A percentile compares a stretch with the other conserved stretches of the same genome.
Conservation (phyloP, 2,797 vertebrate species). For the Melanotaenia maccullochi region DNA sequence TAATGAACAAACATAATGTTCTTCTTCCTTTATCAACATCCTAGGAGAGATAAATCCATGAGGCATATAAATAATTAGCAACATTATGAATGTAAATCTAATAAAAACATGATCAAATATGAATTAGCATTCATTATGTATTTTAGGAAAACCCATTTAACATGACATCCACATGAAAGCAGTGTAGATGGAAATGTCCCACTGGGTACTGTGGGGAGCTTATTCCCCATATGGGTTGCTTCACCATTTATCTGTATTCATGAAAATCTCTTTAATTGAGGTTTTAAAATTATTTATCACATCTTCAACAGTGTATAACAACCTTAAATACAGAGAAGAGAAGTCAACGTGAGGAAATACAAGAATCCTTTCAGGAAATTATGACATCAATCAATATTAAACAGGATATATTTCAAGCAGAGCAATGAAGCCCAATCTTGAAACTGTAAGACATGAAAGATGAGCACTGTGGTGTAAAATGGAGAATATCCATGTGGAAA, state of each 20-base stretch:
- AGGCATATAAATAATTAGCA: constrained; percentile 12
- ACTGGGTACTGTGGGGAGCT: constrained; percentile 41
- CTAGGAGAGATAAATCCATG: constrained; percentile 15
- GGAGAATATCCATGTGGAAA: constrained; percentile 33
- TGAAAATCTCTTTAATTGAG: constrained; percentile 49
- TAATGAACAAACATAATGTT: neutral
- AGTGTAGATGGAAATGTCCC: constrained; percentile 38
- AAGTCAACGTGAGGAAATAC: constrained; percentile 19
- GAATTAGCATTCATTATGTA: constrained; percentile 42
- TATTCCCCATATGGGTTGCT: constrained; percentile 36
- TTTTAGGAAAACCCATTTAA: constrained; percentile 47
- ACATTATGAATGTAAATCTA: constrained; percentile 16
- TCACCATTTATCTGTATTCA: constrained; percentile 58
- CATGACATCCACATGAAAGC: constrained; percentile 62
- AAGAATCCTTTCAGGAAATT: constrained; percentile 51
- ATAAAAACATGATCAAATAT: constrained; percentile 48
- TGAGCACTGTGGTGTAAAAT: constrained; percentile 42
- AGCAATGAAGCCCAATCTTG: constrained; percentile 38
- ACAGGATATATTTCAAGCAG: constrained; percentile 41
- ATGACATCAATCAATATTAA: constrained; percentile 66
- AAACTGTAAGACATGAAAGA: constrained; percentile 30
- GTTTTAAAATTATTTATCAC: constrained; percentile 55
- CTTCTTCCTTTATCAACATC: constrained; percentile 13
- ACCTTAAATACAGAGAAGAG: constrained; percentile 42
- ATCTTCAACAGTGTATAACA: constrained; percentile 46